Evolutionary conservation across 1,140 invertebrate species (phyloP).

Genomic region (Micrasema longulum): DNA sequence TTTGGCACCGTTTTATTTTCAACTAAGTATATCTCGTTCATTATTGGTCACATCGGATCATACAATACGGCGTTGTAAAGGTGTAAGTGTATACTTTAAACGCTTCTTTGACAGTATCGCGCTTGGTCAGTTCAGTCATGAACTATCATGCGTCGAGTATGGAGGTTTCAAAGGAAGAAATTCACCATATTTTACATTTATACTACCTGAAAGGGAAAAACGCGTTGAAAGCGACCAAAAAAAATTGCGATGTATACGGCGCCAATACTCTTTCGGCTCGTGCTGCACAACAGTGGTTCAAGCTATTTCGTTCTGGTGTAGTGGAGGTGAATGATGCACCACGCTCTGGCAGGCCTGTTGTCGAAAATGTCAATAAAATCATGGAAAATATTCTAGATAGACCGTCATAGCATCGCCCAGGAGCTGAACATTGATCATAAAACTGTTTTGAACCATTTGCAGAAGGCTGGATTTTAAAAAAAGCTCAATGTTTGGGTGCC

Average conservation of each 20-base stretch:
- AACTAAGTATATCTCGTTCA: constrained; percentile 25
- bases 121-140: too few species aligned
- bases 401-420: too few species aligned
- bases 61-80: constrained; percentile 3
- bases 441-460: too few species aligned
- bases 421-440: too few species aligned
- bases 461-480: neutral
- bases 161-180: too few species aligned
- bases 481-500: constrained; percentile 4
- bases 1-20: too few species aligned
- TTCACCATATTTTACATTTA: too few species aligned
- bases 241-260: constrained; percentile 23
- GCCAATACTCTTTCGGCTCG: constrained; percentile 15
- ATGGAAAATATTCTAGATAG: constrained; percentile 23
- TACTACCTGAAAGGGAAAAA: constrained; percentile 14
- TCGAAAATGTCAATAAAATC: constrained; percentile 23
- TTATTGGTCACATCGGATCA: constrained; percentile 6
- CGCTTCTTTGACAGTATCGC: too few species aligned
- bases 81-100: too few species aligned
- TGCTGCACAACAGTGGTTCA: constrained; percentile 18
- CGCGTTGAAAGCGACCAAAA: constrained; percentile 18
- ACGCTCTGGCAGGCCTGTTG: constrained; percentile 13
- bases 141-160: too few species aligned
- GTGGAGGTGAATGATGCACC: constrained; percentile 22
- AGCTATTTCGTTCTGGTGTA: constrained; percentile 23